Percentiles rank a stretch among this genome's conserved stretches.
These are phyloP conservation scores for Athrips mouffetella DNA, from an alignment of 2,888 invertebrate species.

Conservation along the genomic window DNA sequence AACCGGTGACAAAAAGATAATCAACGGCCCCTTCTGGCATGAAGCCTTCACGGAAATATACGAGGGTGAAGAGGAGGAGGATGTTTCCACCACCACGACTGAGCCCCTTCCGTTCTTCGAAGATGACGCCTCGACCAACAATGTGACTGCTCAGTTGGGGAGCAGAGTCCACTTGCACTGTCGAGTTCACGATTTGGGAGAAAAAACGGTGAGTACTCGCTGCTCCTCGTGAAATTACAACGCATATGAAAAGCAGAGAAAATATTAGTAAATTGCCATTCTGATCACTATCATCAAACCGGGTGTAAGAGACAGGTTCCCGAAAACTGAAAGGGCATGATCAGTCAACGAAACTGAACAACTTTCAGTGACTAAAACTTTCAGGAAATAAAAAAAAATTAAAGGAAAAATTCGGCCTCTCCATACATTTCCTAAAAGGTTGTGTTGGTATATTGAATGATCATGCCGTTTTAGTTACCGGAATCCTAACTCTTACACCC, in stretches of 20 bases:
- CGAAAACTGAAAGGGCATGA: too few species aligned
- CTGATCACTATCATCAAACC: too few species aligned
- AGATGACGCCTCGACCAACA: constrained; percentile 80
- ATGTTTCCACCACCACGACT: constrained; percentile 77
- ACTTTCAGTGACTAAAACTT: too few species aligned
- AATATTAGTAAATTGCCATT: too few species aligned
- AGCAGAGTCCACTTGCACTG: constrained; percentile 82
- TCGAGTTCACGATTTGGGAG: constrained; percentile 82
- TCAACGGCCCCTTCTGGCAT: constrained; percentile 68
- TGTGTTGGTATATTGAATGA: too few species aligned
- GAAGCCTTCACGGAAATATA: constrained; percentile 65
- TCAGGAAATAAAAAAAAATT: neutral
- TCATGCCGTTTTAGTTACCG: too few species aligned
- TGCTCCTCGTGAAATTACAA: neutral
- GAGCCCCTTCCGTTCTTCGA: constrained; percentile 86
- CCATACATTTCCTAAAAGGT: too few species aligned
- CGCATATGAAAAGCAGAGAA: too few species aligned
- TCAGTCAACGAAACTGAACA: too few species aligned
- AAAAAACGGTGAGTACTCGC: constrained; percentile 82
- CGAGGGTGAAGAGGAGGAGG: constrained; percentile 59
- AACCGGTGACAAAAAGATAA: constrained; percentile 64
- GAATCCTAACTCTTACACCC: too few species aligned
- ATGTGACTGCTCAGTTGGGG: constrained; percentile 83
- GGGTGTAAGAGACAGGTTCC: too few species aligned
- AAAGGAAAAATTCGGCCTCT: neutral